Evolutionary conservation across 2,797 vertebrate species (phyloP).

Genomic region (Galaxias olidus): DNA sequence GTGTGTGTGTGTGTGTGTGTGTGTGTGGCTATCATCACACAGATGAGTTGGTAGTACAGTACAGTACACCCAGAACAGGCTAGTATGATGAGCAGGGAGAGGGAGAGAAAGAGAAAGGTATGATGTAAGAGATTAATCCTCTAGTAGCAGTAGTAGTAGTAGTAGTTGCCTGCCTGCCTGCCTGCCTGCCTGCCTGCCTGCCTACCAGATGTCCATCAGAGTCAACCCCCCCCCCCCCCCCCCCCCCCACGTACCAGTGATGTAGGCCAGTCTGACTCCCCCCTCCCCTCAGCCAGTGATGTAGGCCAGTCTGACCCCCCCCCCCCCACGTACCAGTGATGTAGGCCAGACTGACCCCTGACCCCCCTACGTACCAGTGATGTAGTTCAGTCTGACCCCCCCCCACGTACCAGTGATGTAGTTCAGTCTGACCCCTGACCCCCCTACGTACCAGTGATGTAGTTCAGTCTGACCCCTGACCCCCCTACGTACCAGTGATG

Average conservation of each 20-base stretch:
- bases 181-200: no score
- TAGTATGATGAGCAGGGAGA: conserved; percentile 11
- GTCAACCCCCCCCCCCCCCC: background rate
- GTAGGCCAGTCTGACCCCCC: conserved; percentile 90
- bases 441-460: conserved; percentile 82
- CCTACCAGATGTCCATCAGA: no score
- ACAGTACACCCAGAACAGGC: background rate
- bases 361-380: conserved; percentile 83
- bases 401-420: conserved; percentile 84
- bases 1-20: background rate
- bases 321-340: conserved; percentile 94
- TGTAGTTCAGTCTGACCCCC: conserved; percentile 85
- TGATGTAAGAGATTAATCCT: no score
- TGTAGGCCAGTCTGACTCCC: conserved; percentile 84
- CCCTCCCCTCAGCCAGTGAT: conserved; percentile 52
- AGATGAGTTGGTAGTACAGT: background rate
- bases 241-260: conserved; percentile 77
- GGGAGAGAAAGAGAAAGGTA: no score
- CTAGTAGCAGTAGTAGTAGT: no score
- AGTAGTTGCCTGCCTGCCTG: no score
- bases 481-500: conserved; percentile 91
- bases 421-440: no score
- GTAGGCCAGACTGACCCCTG: no score
- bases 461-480: conserved; percentile 92
- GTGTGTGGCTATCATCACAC: background rate